Evolutionary conservation across 2,797 vertebrate species (phyloP).

Genomic region (Takifugu ocellatus): DNA sequence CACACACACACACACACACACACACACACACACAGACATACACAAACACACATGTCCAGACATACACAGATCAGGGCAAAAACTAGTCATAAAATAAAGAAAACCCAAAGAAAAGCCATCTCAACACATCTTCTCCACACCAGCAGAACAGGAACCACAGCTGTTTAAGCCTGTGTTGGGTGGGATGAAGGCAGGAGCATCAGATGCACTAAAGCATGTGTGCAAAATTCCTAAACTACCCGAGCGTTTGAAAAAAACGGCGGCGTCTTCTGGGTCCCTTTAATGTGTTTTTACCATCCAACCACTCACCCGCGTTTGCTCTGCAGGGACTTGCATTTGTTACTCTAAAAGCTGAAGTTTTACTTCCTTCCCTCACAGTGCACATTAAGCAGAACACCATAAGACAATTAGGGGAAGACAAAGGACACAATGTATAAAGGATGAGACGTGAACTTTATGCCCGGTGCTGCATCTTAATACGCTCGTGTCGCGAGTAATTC

Average conservation of each 20-base stretch:
- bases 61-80: too few relatives aligned
- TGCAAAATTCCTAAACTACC: conserved; percentile 46
- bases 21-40: too few relatives aligned
- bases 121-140: conserved; percentile 45
- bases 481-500: neutral
- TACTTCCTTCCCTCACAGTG: conserved; percentile 21
- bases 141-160: conserved; percentile 41
- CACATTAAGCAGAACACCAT: conserved; percentile 41
- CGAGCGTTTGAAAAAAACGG: conserved; percentile 9
- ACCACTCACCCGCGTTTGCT: conserved; percentile 25
- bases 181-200: conserved; percentile 29
- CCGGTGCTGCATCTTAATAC: neutral
- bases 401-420: conserved; percentile 42
- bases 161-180: conserved; percentile 34
- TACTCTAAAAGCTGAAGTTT: conserved; percentile 37
- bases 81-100: neutral
- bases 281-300: conserved; percentile 53
- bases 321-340: conserved; percentile 44
- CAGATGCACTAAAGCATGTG: conserved; percentile 25
- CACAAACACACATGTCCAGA: too few relatives aligned
- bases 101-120: conserved; percentile 10
- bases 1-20: too few relatives aligned
- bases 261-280: conserved; percentile 31
- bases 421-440: conserved; percentile 16
- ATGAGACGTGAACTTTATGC: conserved; percentile 19